A percentile compares a stretch with the other conserved stretches of the same genome.
Evolutionary conservation across 1,140 invertebrate species (phyloP).

Genomic region (Caligus rogercresseyi): DNA sequence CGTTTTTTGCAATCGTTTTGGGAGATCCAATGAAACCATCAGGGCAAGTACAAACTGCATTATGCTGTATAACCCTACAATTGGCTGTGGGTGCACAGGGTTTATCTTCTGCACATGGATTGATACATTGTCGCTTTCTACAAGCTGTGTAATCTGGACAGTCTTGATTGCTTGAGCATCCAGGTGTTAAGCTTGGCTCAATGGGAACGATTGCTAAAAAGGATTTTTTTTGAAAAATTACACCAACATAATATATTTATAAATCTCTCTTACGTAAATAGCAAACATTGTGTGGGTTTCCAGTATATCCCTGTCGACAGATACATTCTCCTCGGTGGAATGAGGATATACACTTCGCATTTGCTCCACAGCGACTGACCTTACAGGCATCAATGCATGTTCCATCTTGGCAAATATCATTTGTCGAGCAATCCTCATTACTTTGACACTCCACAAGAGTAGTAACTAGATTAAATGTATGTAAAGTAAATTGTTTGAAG

Average conservation of each 20-base stretch:
- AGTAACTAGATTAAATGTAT: not conserved
- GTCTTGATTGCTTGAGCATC: conserved; percentile 57
- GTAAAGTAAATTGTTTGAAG: not conserved
- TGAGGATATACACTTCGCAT: conserved; percentile 23
- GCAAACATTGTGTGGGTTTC: conserved; percentile 21
- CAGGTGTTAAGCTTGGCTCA: conserved; percentile 33
- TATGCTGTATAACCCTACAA: conserved; percentile 42
- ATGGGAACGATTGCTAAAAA: conserved; percentile 33
- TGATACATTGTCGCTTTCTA: conserved; percentile 49
- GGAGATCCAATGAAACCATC: conserved; percentile 33
- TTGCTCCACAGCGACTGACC: conserved; percentile 24
- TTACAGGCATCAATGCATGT: conserved; percentile 36
- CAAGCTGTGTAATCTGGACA: conserved; percentile 51
- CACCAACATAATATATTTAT: not conserved
- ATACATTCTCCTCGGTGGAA: conserved; percentile 23
- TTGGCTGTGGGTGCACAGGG: conserved; percentile 16
- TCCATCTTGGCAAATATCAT: conserved; percentile 40
- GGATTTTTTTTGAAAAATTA: conserved; percentile 31
- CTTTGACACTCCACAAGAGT: conserved; percentile 42
- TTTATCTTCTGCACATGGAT: conserved; percentile 38
- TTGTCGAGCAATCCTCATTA: conserved; percentile 35
- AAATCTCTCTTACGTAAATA: conserved; percentile 29
- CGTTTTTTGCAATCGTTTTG: conserved; percentile 35
- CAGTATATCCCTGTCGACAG: conserved; percentile 23
- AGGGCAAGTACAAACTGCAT: conserved; percentile 46